Evolutionary conservation across 2,113 vertebrate species (phyloP), one percentile per base, ranked within the genome.

Genomic region (Salvelinus alpinus): DNA sequence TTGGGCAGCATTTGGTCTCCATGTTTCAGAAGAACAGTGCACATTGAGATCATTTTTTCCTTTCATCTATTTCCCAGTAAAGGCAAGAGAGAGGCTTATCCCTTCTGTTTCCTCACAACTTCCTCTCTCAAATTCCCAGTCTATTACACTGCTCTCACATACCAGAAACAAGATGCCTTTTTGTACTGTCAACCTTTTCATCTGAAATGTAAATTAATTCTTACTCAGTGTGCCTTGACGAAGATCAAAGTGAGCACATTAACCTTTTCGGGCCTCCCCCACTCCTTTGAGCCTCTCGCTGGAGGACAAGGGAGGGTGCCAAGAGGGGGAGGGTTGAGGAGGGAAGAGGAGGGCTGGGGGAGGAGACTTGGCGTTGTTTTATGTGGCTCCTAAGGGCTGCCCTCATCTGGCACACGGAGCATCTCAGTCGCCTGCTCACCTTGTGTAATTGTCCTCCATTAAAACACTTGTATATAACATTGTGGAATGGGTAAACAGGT

Each of bases 201-300:
- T 99, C 96, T 97, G 96, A 98, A 98, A 99, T 99, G 97, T 98
- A 99, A 98, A 99, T 99, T 95, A 98, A 99, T 97, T 99, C 96
- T 96, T 97, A 95, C 96, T 97, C 90, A 92, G 95, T 96, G 93
- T 93, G 96, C 94, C 95, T 96, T 95, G 95, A 95, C 95, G 94
- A 94, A 99, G 97, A 99, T 99, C 97, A 99, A 99, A 99, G 97
- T 96, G 88, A 85, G 94, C 94, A 95, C 94, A 96, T 98, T 98
- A 98, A 98, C 97, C 97, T 99, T 44, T 93, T 92, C 86, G 86
- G 95, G 91, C 85, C 90, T 90, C 90, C 89, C 90, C 75, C 88
- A 88, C 91, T 91, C 90, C 91, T 89, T 88, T 90, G 86, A 88
- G 86, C 82, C 84, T 82, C 88, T 90, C 88, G 89, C 85, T 88